Evolutionary conservation across 2,888 invertebrate genomes (phyloP), one percentile per base, ranked within the genome.

Genomic region (Nephrotoma guestfalica): DNA sequence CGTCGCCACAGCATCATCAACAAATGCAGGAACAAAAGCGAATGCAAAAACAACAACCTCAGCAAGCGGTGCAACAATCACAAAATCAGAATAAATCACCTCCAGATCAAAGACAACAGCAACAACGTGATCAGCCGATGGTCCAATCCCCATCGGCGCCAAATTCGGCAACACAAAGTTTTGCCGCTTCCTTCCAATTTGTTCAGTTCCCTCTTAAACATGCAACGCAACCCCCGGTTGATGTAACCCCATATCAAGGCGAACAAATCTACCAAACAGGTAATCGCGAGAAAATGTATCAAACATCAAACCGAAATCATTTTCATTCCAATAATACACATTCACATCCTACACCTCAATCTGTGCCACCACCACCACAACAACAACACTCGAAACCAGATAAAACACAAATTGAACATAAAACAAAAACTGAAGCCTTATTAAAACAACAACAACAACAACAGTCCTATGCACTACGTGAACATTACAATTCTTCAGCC

Each of bases 401-500:
- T 89, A 94, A 94, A 90, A 94, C 94, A 91, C 94, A 94, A 90
- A 90, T 94, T 88, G 94, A 94, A 88, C 94, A 94, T 89, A 93
- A 93, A 88, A 94, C 94, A 88, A 94, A 94, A 88, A 94, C 93
- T 88, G 94, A 94, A 89, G 94, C 94, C 41, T 92, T 93, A 88
- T 93, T 93, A 91, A 93, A 94, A 88, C 94, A 94, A 89, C 94
- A 94, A 88, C 93, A 94, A 88, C 94, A 94, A 89, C 94, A 94
- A 88, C 93, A 94, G 87, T 94, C 94, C 86, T 94, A 94, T 90
- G 94, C 94, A 84, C 92, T 94, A 89, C 91, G 94, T 0, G 94
- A 94, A 90, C 90, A 93, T 15, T 89, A 94, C 87, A 93, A 94
- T 88, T 94, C 94, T 88, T 94, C 94, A 88, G 93, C 94, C 71